Conservation (phyloP, 1,140 invertebrate species). For the Hycleus cichorii region DNA sequence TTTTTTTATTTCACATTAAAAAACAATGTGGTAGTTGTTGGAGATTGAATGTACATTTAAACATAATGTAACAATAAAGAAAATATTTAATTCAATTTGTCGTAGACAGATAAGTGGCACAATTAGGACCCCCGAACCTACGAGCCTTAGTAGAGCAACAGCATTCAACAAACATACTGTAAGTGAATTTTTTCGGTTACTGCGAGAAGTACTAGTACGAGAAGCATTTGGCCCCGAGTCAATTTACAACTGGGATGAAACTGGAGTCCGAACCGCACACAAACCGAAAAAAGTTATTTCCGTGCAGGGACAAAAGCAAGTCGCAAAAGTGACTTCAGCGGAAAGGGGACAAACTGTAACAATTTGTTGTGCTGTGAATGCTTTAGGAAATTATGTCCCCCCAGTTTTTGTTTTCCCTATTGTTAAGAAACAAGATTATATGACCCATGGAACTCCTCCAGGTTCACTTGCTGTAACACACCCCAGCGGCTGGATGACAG, state of each 20-base stretch:
- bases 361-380: not conserved
- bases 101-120: no score
- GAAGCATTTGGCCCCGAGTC: slow-evolving; percentile 22
- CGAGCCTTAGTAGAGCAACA: slow-evolving; percentile 36
- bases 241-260: slow-evolving; percentile 45
- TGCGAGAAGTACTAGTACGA: slow-evolving; percentile 26
- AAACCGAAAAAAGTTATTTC: slow-evolving; percentile 32
- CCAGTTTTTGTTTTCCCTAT: slow-evolving; percentile 18
- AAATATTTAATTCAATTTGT: no score
- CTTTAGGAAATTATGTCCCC: slow-evolving; percentile 3
- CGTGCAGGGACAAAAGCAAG: slow-evolving; percentile 36
- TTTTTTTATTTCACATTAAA: no score
- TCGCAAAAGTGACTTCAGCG: slow-evolving; percentile 37
- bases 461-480: slow-evolving; percentile 10
- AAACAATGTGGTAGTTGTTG: no score
- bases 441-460: not conserved
- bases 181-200: slow-evolving; percentile 33
- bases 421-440: not conserved
- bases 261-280: slow-evolving; percentile 42
- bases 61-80: no score
- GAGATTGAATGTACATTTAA: no score
- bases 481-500: slow-evolving; percentile 16
- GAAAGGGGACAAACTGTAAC: slow-evolving; percentile 42
- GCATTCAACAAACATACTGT: slow-evolving; percentile 38
- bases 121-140: slow-evolving; percentile 31